These are phyloP conservation scores for Sinocyclocheilus anshuiensis DNA, from an alignment of 2,113 vertebrate species.

Conservation along the genomic window DNA sequence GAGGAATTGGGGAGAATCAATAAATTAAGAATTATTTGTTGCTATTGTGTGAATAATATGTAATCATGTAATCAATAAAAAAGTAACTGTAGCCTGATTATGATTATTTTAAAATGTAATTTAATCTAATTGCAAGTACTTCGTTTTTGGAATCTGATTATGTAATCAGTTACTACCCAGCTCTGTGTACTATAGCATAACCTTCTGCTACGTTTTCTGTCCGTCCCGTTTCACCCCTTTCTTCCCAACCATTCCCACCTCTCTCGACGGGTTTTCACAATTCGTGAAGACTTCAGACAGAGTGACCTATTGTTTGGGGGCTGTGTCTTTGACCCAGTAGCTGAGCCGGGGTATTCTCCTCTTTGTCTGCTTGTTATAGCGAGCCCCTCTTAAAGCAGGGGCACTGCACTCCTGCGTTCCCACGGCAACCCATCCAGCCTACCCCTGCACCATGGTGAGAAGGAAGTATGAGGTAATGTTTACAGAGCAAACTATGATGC, in stretches of 20 bases:
- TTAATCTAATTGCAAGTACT: too few species aligned
- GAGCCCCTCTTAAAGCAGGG: constrained; percentile 69
- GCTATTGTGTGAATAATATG: too few species aligned
- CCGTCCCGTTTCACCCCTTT: constrained; percentile 57
- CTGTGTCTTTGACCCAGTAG: constrained; percentile 79
- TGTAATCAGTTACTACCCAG: too few species aligned
- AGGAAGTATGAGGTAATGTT: constrained; percentile 61
- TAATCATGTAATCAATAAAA: too few species aligned
- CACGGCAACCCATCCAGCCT: constrained; percentile 70
- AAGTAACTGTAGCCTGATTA: too few species aligned
- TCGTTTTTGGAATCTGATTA: too few species aligned
- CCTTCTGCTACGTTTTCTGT: constrained; percentile 6
- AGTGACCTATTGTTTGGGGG: constrained; percentile 74
- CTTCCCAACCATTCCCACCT: constrained; percentile 68
- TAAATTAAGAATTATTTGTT: too few species aligned
- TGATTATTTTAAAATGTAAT: too few species aligned
- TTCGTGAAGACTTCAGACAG: constrained; percentile 75
- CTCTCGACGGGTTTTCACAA: constrained; percentile 71
- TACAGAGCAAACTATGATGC: constrained; percentile 56
- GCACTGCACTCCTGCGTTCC: constrained; percentile 70
- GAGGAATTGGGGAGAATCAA: too few species aligned
- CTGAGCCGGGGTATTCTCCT: constrained; percentile 75
- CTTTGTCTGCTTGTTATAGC: constrained; percentile 81
- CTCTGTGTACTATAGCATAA: background rate
- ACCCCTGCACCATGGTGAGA: constrained; percentile 39